Evolutionary conservation across 92 coral and sea anemone species (phyloP), one percentile per base, ranked within the genome.

Genomic region (Micromussa lordhowensis): DNA sequence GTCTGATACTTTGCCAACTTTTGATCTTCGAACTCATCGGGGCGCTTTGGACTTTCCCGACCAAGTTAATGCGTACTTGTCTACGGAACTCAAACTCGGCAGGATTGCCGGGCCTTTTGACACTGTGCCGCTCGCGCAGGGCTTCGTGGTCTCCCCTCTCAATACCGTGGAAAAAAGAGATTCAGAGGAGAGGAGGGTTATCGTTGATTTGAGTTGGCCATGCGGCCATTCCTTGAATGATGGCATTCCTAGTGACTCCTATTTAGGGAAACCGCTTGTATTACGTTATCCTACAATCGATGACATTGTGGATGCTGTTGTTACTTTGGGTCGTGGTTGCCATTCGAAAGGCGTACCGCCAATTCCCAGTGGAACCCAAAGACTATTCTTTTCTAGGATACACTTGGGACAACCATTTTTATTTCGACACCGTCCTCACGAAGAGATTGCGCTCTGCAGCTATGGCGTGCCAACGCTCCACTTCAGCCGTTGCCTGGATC

Each of bases 161-260:
- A 78, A 78, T 30, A 51, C 68, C 22, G 82, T 78, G 82, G 44
- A 54, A 26, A 78, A 51, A 17, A 18, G 5, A 5, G 68, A 78
- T 53, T 78, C 82, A 1, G 66, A n/a, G 44, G 82, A 78, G 68
- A 75, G 79, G 32, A 55, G 92, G 26, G 73, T 83, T 13, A 78
- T 89, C 51, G 84, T 89, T 1, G 89, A 84, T 72, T 69, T 89
- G 5, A 89, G 92, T 24, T 89, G 88, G 85, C 92, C 92, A 16
- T 51, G 53, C 53, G 92, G 92, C 48, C 21, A 24, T n/a, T 89
- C 92, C 16, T 85, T 89, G 0, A 89, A 89, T 73, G 85, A 89
- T n/a, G n/a, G 81, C 32, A 89, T 89, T 78, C 81, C 92, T 24
- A 44, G 64, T 21, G 85, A 77, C 18, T 26, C 72, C 3, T 89